Evolutionary conservation across 2,888 invertebrate genomes (phyloP), one percentile per base, ranked within the genome.

Genomic region (Argyra leucocephala): DNA sequence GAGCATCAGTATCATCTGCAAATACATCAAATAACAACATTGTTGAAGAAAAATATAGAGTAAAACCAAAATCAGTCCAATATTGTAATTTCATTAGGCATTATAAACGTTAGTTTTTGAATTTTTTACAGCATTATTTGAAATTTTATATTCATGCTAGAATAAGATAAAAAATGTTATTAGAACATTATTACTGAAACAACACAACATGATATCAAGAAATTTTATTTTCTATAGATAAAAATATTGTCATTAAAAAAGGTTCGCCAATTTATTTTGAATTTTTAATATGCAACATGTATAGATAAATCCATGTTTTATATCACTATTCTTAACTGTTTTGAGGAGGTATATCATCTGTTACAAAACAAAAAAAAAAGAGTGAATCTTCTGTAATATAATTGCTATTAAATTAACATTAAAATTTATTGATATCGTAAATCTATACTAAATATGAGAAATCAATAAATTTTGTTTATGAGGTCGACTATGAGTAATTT

Each of bases 401-500:
- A 48, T 48, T 5, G n/a, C 15, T 48, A 48, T 48, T 48, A 48
- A 48, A 48, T 48, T 48, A 48, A n/a, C 48, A 48, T 48, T 48
- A 18, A 48, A 48, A 48, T 48, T 48, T 48, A 48, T 48, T 48
- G 15, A 48, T 48, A 48, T 48, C 48, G 5, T 12, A 48, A 18
- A 48, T 48, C 2, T 48, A 48, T n/a, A 48, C 48, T 48, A 12
- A 12, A 48, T 12, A 18, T 48, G 4, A 4, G 31, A 48, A 48
- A 48, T 48, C 48, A 48, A 48, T 48, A 48, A 48, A 48, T 48
- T 48, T 15, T 15, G 18, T 48, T 48, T 48, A 48, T 48, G 48
- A 48, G 48, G 48, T 48, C 48, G 18, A 48, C 48, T 48, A 48
- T 48, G 48, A 48, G 48, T 48, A n/a, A 48, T 48, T 48, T 48